Evolutionary conservation across 2,797 vertebrate species (phyloP), one percentile per base, ranked within the genome.

Genomic region (Megalops cyprinoides): DNA sequence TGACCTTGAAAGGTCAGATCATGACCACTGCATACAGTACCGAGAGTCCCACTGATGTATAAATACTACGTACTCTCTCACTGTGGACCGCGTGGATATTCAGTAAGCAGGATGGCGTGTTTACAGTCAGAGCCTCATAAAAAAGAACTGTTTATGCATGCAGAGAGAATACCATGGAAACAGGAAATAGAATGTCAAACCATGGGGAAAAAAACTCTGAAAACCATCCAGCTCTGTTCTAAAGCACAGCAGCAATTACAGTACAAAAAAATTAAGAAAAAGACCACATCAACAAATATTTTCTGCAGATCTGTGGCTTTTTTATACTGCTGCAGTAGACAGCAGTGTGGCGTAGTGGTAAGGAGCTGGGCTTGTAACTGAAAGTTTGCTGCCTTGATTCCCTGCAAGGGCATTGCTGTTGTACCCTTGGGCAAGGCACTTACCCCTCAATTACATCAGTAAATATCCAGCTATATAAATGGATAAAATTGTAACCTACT

Each of bases 1-100:
- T 83, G 74, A 83, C 77, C 49, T 81, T 84, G 79, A 39, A 67
- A 83, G 78, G 76, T 20, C 25, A 82, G 74, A 77, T 79, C 56
- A 53, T 42, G 46, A 48, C 37, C 71, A 9, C 69, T 82, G 39
- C 42, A 73, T 10, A 49, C 74, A 34, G 71, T 60, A 77, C 65
- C 53, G 62, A 65, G n/a, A 62, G 53, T 74, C 25, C 8, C 20
- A 28, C 77, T 80, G 76, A 37, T 28, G 39, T 37, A n/a, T 23
- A 77, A 78, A 23, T 10, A 78, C 0, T 3, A 20, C 53, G 23
- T 37, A n/a, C 18, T 2, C 37, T 69, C 31, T 37, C 10, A 18
- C 3, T 4, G 1, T 23, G 34, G 18, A 20, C 15, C 12, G 34
- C 34, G 58, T 62, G 58, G 58, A 28, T 37, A 37, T n/a, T n/a